Conservation (phyloP, 2,797 vertebrate species). For the Sphaeramia orbicularis region DNA sequence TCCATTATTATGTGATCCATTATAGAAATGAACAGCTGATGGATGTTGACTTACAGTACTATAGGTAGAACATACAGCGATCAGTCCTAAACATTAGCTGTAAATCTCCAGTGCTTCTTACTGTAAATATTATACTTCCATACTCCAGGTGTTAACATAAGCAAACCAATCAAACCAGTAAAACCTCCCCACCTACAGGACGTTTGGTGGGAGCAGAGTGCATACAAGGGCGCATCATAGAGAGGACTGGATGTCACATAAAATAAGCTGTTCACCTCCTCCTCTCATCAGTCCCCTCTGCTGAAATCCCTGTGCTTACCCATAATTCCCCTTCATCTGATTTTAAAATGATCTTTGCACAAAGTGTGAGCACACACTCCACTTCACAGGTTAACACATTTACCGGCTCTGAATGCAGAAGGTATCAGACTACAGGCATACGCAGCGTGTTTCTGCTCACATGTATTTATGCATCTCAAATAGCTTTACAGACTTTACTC, state of each 20-base stretch:
- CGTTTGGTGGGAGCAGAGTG: slow-evolving; percentile 39
- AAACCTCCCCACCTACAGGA: slow-evolving; percentile 43
- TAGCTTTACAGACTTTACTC: too few relatives aligned
- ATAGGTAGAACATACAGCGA: slow-evolving; percentile 9
- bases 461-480: slow-evolving; percentile 57
- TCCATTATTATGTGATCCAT: slow-evolving; percentile 9
- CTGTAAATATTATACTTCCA: slow-evolving; percentile 31
- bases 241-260: slow-evolving; percentile 39
- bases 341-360: slow-evolving; percentile 57
- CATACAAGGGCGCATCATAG: slow-evolving; percentile 41
- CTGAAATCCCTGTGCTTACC: slow-evolving; percentile 52
- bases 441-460: slow-evolving; percentile 21
- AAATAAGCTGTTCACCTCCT: slow-evolving; percentile 53
- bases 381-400: slow-evolving; percentile 70
- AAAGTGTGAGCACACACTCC: slow-evolving; percentile 55
- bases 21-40: slow-evolving; percentile 24
- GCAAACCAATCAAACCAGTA: slow-evolving; percentile 41
- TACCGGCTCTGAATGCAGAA: slow-evolving; percentile 54
- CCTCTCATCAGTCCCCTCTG: slow-evolving; percentile 44
- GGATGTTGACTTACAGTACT: slow-evolving; percentile 4
- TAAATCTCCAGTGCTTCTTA: slow-evolving; percentile 4
- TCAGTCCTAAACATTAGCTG: slow-evolving; percentile 11
- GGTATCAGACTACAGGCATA: slow-evolving; percentile 51
- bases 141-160: slow-evolving; percentile 26
- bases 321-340: slow-evolving; percentile 54